These are phyloP conservation scores for Bombus haemorrhoidalis DNA, from an alignment of 1,140 invertebrate genomes.

Conservation along the genomic window DNA sequence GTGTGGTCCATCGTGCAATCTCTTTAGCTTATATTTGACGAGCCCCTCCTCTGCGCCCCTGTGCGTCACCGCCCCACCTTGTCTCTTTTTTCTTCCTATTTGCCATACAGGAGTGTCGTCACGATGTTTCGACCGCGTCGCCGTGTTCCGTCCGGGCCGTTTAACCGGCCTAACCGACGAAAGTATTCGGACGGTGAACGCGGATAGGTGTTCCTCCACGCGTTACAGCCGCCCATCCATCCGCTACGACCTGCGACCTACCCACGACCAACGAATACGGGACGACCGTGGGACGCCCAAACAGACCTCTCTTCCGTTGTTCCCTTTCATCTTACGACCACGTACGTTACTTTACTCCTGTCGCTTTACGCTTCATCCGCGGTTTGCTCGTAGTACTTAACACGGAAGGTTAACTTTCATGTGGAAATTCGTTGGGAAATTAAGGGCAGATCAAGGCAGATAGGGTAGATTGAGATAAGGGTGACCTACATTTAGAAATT, in stretches of 20 bases:
- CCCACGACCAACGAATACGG: slow-evolving; percentile 52
- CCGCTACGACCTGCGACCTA: slow-evolving; percentile 65
- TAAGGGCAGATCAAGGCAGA: background rate
- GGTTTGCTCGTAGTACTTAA: background rate
- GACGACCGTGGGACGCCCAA: background rate
- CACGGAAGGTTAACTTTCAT: background rate
- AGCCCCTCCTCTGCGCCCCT: slow-evolving; percentile 71
- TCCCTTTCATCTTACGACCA: slow-evolving; percentile 21
- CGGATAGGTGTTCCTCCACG: slow-evolving; percentile 38
- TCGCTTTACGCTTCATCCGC: background rate
- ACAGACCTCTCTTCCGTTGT: slow-evolving; percentile 36
- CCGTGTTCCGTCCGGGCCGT: background rate
- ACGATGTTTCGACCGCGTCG: slow-evolving; percentile 23
- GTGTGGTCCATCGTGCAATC: slow-evolving; percentile 81
- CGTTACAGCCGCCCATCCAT: slow-evolving; percentile 30
- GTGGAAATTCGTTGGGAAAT: background rate
- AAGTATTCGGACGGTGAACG: slow-evolving; percentile 34
- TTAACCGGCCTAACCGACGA: slow-evolving; percentile 23
- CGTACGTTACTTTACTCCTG: background rate
- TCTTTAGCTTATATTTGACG: slow-evolving; percentile 81
- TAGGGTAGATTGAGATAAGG: background rate
- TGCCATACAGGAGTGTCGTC: slow-evolving; percentile 70
- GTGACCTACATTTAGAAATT: background rate
- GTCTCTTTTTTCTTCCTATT: slow-evolving; percentile 75
- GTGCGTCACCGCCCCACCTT: slow-evolving; percentile 66